Evolutionary conservation across 2,113 vertebrate species (phyloP).

Genomic region (Coturnix japonica): DNA sequence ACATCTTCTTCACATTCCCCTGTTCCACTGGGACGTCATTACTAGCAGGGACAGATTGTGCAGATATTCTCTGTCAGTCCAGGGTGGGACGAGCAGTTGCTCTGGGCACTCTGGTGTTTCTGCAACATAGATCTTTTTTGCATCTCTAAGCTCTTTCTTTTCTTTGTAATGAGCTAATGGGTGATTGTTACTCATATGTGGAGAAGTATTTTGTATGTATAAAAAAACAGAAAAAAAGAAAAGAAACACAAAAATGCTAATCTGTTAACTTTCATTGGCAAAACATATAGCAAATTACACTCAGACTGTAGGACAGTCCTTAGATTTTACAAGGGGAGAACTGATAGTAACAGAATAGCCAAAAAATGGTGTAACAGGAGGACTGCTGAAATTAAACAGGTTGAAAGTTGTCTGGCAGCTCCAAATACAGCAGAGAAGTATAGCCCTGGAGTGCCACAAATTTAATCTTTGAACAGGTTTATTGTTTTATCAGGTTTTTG

Average conservation of each 20-base stretch:
- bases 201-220: slow-evolving; percentile 28
- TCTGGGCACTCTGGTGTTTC: slow-evolving; percentile 48
- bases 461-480: slow-evolving; percentile 74
- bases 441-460: slow-evolving; percentile 65
- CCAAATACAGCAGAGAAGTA: slow-evolving; percentile 70
- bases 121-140: slow-evolving; percentile 57
- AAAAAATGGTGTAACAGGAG: slow-evolving; percentile 7
- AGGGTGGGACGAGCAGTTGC: slow-evolving; percentile 47
- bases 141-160: slow-evolving; percentile 3
- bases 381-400: slow-evolving; percentile 70
- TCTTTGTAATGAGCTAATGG: slow-evolving; percentile 40
- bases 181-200: slow-evolving; percentile 32
- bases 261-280: not conserved
- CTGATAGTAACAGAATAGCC: slow-evolving; percentile 28
- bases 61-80: slow-evolving; percentile 46
- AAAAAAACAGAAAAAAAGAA: slow-evolving; percentile 33
- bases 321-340: not conserved
- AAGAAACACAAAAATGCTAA: slow-evolving; percentile 19
- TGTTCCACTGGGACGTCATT: slow-evolving; percentile 41
- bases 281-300: not conserved
- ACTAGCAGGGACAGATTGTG: slow-evolving; percentile 57
- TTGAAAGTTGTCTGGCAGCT: slow-evolving; percentile 68
- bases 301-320: not conserved
- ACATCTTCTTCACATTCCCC: slow-evolving; percentile 8
- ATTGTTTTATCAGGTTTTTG: slow-evolving; percentile 76